Conservation (phyloP, 2,113 vertebrate genomes). For the Thalassarche chlororhynchos region DNA sequence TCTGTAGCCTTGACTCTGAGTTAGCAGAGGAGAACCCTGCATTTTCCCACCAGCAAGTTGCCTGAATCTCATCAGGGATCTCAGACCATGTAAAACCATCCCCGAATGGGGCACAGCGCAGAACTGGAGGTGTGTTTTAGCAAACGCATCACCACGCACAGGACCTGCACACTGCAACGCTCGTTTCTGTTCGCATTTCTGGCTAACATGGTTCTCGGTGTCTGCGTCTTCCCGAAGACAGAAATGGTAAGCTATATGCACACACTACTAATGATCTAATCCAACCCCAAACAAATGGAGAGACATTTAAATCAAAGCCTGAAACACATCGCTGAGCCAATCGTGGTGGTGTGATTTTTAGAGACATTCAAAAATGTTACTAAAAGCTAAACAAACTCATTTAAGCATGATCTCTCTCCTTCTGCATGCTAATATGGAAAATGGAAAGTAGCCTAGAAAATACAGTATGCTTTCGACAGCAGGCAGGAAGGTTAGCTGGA, state of each 20-base stretch:
- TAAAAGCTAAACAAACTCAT: background rate
- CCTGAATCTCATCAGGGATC: background rate
- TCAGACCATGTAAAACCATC: background rate
- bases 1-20: background rate
- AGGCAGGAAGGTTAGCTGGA: background rate
- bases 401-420: background rate
- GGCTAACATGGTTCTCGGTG: background rate
- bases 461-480: background rate
- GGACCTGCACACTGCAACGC: background rate
- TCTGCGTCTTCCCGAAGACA: background rate
- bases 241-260: background rate
- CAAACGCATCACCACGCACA: accelerated
- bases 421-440: background rate
- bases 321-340: background rate
- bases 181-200: background rate
- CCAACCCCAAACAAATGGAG: background rate
- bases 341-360: background rate
- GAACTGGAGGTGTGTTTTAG: background rate
- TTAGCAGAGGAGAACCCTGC: background rate
- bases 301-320: background rate
- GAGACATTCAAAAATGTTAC: background rate
- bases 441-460: background rate
- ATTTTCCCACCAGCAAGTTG: background rate
- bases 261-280: background rate
- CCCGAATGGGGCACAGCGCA: background rate